A percentile compares a stretch with the other conserved stretches of the same genome.
These are phyloP conservation scores for Zoanthus solanderi DNA, from an alignment of 92 coral and sea anemone species.

Conservation along the genomic window DNA sequence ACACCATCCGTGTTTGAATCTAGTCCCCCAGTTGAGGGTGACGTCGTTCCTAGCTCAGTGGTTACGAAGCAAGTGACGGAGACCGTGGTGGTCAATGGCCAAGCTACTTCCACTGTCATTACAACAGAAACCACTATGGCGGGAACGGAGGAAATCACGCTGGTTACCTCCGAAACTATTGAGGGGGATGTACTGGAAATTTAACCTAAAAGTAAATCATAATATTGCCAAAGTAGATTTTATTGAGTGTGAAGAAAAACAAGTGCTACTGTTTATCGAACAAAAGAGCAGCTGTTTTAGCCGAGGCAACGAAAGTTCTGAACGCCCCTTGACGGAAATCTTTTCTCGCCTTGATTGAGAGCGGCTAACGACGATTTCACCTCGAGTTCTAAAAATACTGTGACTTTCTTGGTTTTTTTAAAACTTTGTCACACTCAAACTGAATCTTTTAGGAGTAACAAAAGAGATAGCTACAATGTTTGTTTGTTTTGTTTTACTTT, in stretches of 20 bases:
- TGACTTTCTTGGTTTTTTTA: neutral
- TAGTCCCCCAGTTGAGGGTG: conserved; percentile 28
- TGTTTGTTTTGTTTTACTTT: neutral
- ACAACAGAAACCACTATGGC: conserved; percentile 38
- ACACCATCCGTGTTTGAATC: neutral
- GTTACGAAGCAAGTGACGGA: conserved; percentile 37
- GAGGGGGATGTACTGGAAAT: conserved; percentile 29
- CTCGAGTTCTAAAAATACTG: too few species aligned
- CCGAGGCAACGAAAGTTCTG: neutral
- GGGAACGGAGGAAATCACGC: conserved; percentile 22
- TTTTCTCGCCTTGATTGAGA: neutral
- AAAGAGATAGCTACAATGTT: neutral
- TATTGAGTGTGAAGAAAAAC: neutral
- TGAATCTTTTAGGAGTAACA: neutral
- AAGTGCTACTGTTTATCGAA: too few species aligned
- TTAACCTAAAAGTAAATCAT: neutral
- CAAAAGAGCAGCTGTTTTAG: neutral
- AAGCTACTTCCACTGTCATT: conserved; percentile 21
- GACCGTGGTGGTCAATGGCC: conserved; percentile 30
- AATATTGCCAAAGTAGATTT: neutral
- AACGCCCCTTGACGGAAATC: neutral
- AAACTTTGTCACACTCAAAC: neutral
- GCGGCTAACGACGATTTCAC: neutral
- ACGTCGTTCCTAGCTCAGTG: neutral
- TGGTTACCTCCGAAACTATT: conserved; percentile 28